phyloP scores from a whole-genome alignment of 2,888 invertebrate genomes.

The Phrixothrix hirtus region DNA sequence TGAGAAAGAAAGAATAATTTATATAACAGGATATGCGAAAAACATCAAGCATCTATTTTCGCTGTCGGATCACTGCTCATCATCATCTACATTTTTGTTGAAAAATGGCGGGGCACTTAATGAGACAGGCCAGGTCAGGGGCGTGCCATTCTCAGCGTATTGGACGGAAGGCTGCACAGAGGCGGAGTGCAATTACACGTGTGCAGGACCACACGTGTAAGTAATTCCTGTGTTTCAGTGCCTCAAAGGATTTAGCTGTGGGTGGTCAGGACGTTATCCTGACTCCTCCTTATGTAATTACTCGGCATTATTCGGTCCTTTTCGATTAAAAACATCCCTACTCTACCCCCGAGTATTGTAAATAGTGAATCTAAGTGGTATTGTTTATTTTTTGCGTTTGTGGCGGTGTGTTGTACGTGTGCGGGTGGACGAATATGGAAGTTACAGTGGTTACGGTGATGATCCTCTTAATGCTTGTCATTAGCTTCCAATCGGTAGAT shows the following conservation, averaged over 20 bases:
- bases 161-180: constrained; percentile 38
- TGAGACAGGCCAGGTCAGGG: constrained; percentile 38
- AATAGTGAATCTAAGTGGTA: constrained; percentile 53
- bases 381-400: constrained; percentile 56
- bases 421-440: constrained; percentile 46
- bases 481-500: constrained; percentile 39
- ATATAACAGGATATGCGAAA: constrained; percentile 21
- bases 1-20: constrained; percentile 16
- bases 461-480: constrained; percentile 18
- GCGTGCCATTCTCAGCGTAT: constrained; percentile 43
- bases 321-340: constrained; percentile 49
- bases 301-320: constrained; percentile 46
- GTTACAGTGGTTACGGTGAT: constrained; percentile 42
- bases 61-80: constrained; percentile 28
- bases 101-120: constrained; percentile 50
- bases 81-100: constrained; percentile 40
- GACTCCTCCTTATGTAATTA: constrained; percentile 48
- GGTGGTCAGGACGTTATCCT: constrained; percentile 49
- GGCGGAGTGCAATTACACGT: constrained; percentile 48
- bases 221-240: constrained; percentile 45
- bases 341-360: constrained; percentile 51
- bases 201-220: constrained; percentile 52
- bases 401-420: constrained; percentile 45
- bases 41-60: constrained; percentile 16
- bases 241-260: constrained; percentile 51